These are phyloP conservation scores for Zosterops pallidus DNA, from an alignment of 2,113 vertebrate species.

Conservation along the genomic window DNA sequence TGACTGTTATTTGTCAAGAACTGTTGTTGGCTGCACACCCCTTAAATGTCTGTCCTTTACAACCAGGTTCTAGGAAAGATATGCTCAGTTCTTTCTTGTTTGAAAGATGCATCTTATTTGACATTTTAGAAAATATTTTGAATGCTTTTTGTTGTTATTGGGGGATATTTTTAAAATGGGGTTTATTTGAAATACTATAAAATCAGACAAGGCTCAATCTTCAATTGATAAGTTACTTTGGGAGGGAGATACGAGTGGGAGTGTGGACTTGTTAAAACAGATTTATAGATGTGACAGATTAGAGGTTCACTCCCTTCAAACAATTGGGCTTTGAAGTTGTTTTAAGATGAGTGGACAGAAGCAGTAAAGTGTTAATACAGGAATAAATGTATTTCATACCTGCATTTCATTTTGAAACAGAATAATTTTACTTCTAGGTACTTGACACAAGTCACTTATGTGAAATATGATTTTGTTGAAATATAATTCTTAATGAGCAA, in stretches of 20 bases:
- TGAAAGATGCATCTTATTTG: background rate
- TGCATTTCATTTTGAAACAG: background rate
- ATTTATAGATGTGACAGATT: background rate
- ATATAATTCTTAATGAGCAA: background rate
- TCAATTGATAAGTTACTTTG: background rate
- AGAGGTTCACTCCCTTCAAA: background rate
- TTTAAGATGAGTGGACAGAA: background rate
- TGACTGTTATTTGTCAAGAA: background rate
- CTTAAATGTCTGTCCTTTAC: background rate
- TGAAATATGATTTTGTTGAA: background rate
- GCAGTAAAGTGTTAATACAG: background rate
- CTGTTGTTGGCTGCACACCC: background rate
- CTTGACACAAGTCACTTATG: background rate
- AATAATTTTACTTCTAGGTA: slow-evolving; percentile 6
- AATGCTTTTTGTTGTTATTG: background rate
- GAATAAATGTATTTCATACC: background rate
- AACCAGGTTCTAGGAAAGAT: background rate
- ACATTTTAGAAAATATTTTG: background rate
- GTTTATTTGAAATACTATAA: background rate
- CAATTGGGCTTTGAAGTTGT: background rate
- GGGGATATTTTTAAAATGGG: background rate
- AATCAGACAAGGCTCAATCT: background rate
- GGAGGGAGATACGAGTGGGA: background rate
- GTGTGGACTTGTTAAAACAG: background rate
- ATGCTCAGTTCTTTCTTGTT: background rate